phyloP scores from a whole-genome alignment of 2,797 vertebrate species.

The Ispidina picta region DNA sequence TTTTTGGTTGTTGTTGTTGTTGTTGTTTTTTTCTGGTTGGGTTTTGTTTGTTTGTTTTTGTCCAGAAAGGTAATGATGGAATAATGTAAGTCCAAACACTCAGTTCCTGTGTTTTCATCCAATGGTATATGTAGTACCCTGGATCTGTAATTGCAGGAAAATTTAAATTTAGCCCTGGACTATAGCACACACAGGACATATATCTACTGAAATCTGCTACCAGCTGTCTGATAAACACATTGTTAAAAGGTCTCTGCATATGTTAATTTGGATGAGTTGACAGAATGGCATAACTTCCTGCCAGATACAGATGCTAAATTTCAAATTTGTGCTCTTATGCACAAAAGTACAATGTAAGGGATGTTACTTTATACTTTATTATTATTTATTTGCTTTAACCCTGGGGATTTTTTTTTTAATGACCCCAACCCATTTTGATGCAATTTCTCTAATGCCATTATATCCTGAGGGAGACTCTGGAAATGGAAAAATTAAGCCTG shows the following conservation, averaged over 20 bases:
- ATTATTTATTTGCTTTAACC: neutral
- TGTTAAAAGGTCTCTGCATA: neutral
- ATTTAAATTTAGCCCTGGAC: neutral
- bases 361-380: neutral
- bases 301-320: neutral
- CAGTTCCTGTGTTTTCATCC: neutral
- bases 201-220: neutral
- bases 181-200: neutral
- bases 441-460: neutral
- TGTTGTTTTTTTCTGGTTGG: neutral
- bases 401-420: neutral
- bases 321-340: neutral
- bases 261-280: neutral
- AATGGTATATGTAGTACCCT: rapidly evolving
- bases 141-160: neutral
- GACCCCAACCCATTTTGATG: neutral
- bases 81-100: neutral
- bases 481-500: neutral
- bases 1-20: too few species aligned
- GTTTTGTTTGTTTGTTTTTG: neutral
- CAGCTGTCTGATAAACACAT: neutral
- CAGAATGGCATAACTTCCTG: neutral
- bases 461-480: neutral
- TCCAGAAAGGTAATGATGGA: neutral
- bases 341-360: neutral